Evolutionary conservation across 2,113 vertebrate genomes (phyloP), one percentile per base, ranked within the genome.

Genomic region (Elaphurus davidianus): DNA sequence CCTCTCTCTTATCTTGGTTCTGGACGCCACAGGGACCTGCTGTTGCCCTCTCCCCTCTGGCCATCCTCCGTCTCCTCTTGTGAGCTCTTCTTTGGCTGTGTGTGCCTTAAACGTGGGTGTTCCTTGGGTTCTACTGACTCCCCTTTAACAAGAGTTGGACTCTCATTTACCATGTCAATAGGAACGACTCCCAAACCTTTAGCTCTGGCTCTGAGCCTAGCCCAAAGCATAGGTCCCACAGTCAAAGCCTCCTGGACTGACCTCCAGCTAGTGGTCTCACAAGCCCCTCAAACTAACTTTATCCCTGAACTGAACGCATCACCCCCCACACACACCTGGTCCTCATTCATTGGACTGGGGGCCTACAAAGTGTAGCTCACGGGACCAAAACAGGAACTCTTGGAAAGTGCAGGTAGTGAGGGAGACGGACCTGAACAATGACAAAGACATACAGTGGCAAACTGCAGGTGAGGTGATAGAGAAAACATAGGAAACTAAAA

Each of bases 291-390:
- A 71, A 14, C 45, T 90, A 36, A 67, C 33, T 45, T 7, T 36
- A 25, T 3, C 1, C 6, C 83, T 15, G 43, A 30, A 11, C 0
- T 7, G 14, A 43, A 90, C 0, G 7, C n/a, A 16, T 12, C 64
- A 40, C 33, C 28, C 21, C 23, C 14, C 2, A 43, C 36, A 74
- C 71, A 2, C 0, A 7, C 40, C 28, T 36, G 23, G 12, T 82
- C 25, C 28, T 82, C 54, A 30, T 81, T 67, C 89, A 82, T 0
- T 50, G 83, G 54, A 16, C 40, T 74, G 59, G 90, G 60, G 60
- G 27, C 33, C 40, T 57, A 45, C 79, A 28, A 78, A 28, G 47
- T 33, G 10, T 30, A 50, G 55, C 40, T 86, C 27, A 30, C 1
- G 21, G 21, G 21, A 57, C 55, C 23, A 90, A 55, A 50, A 47